These are phyloP conservation scores for Chaenogobius annularis DNA, from an alignment of 2,113 vertebrate genomes.

Conservation along the genomic window DNA sequence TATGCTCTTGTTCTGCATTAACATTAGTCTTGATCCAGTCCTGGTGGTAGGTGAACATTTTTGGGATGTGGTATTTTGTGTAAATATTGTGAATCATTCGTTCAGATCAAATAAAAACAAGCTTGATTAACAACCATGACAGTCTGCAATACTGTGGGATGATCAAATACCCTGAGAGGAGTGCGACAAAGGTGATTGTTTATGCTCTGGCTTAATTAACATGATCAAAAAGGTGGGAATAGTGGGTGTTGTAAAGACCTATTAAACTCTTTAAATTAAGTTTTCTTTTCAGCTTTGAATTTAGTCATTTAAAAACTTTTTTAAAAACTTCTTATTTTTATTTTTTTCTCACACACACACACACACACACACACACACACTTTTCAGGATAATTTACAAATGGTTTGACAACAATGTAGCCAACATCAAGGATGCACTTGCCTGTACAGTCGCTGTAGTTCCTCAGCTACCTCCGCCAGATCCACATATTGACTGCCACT, in stretches of 20 bases:
- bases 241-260: no score
- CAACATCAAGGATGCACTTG: slow-evolving; percentile 43
- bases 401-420: not conserved
- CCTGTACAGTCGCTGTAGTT: slow-evolving; percentile 89
- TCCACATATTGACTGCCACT: slow-evolving; percentile 85
- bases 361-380: no score
- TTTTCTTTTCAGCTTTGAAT: not conserved
- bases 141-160: not conserved
- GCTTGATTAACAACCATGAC: not conserved
- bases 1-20: not conserved
- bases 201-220: not conserved
- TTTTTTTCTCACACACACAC: no score
- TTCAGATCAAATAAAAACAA: not conserved
- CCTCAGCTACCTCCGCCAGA: slow-evolving; percentile 79
- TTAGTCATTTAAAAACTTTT: not conserved
- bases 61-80: not conserved
- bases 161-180: not conserved
- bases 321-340: not conserved
- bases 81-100: not conserved
- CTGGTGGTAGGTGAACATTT: not conserved
- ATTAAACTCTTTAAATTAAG: not conserved
- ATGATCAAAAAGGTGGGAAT: not conserved
- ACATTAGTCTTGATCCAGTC: not conserved
- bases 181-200: not conserved
- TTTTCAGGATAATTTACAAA: not conserved